phyloP scores from a whole-genome alignment of 2,113 vertebrate species.

The Eurystomus gularis region DNA sequence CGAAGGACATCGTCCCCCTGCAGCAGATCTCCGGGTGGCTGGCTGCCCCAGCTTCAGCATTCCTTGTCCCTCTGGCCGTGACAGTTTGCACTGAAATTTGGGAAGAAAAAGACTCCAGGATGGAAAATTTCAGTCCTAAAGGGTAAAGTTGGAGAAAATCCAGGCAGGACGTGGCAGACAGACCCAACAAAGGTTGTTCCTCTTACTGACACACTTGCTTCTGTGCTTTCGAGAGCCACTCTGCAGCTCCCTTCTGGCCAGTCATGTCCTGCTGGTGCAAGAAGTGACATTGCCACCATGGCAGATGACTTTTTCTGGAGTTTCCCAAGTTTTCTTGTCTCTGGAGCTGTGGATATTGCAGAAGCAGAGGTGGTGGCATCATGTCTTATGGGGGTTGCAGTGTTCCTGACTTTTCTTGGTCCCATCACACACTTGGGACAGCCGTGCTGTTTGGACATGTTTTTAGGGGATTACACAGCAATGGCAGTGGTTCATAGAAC shows the following conservation, averaged over 20 bases:
- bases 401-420: neutral
- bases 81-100: neutral
- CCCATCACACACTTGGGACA: accelerated
- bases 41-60: neutral
- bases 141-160: neutral
- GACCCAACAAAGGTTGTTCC: neutral
- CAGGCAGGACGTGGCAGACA: neutral
- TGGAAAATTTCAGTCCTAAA: neutral
- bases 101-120: neutral
- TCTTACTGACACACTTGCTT: neutral
- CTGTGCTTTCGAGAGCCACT: neutral
- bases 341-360: neutral
- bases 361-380: neutral
- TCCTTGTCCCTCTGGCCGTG: neutral
- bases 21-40: neutral
- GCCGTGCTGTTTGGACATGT: accelerated
- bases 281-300: neutral
- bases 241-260: neutral
- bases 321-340: neutral
- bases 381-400: too few relatives aligned
- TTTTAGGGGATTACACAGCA: neutral
- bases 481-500: neutral
- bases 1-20: neutral
- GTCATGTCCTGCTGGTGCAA: neutral
- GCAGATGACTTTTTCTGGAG: neutral